Percentiles rank a stretch among this genome's conserved stretches.
Evolutionary conservation across 2,113 vertebrate genomes (phyloP).

Genomic region (Brienomyrus brachyistius): DNA sequence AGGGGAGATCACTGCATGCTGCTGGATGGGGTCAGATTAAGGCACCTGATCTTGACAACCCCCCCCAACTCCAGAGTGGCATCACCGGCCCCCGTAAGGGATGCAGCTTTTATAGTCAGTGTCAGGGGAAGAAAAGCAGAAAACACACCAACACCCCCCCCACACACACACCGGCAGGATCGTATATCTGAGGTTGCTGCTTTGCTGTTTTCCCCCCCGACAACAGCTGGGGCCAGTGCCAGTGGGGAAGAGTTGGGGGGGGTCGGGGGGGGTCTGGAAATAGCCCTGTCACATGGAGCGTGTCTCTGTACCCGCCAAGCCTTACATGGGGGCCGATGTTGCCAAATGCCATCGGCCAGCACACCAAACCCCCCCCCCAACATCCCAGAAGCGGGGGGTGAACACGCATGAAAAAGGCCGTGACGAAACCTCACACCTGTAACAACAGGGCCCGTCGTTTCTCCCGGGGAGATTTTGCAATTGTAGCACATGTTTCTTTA

Average conservation of each 20-base stretch:
- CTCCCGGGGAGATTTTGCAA: neutral
- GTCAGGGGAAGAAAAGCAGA: neutral
- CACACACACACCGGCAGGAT: too few relatives aligned
- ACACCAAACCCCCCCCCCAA: neutral
- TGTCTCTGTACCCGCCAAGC: neutral
- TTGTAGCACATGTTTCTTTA: neutral
- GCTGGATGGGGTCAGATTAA: neutral
- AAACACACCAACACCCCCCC: neutral
- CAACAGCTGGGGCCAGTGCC: slow-evolving; percentile 13
- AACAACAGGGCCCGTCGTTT: neutral
- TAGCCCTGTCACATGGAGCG: slow-evolving; percentile 19
- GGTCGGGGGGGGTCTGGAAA: slow-evolving; percentile 11
- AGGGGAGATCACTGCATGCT: neutral
- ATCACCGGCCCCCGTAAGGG: neutral
- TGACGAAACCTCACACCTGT: neutral
- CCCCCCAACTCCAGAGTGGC: neutral
- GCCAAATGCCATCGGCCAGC: neutral
- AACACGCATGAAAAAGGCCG: neutral
- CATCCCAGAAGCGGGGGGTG: too few relatives aligned
- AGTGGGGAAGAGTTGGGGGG: neutral
- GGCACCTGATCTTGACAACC: neutral
- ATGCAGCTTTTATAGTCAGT: neutral
- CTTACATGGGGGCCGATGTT: neutral
- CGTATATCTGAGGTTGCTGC: neutral
- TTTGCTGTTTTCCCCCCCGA: neutral